These are phyloP conservation scores for Marmota monax DNA, from an alignment of 2,113 vertebrate genomes.

Conservation along the genomic window DNA sequence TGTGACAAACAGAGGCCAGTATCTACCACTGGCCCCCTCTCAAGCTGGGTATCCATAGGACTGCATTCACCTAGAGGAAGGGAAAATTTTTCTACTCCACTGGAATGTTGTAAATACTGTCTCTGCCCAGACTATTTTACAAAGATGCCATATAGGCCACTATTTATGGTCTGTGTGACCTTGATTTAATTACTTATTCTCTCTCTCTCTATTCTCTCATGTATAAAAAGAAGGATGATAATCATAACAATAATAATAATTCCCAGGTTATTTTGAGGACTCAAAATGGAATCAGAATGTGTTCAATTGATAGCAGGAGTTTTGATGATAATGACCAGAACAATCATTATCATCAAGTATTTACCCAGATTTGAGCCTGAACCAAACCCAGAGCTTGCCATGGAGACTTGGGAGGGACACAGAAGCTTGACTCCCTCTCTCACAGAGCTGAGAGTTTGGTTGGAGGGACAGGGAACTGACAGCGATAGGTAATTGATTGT, in stretches of 20 bases:
- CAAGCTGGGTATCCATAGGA: background rate
- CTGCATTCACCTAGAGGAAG: background rate
- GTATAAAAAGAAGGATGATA: background rate
- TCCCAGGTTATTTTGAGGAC: slow-evolving; percentile 39
- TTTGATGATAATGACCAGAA: slow-evolving; percentile 49
- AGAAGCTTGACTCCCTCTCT: background rate
- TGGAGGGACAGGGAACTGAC: background rate
- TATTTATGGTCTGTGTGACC: slow-evolving; percentile 32
- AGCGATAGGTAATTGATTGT: slow-evolving; percentile 19
- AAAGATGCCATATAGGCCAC: background rate
- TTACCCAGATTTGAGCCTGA: background rate
- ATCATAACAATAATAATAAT: slow-evolving; percentile 16
- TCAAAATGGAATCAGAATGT: slow-evolving; percentile 40
- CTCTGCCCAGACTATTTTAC: slow-evolving; percentile 3
- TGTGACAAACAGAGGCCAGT: background rate
- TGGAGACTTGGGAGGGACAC: background rate
- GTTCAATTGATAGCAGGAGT: background rate
- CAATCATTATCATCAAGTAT: background rate
- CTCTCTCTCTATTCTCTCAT: slow-evolving; percentile 2
- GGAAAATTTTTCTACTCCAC: background rate
- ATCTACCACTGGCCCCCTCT: background rate
- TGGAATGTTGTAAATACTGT: slow-evolving; percentile 31
- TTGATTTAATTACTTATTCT: slow-evolving; percentile 55
- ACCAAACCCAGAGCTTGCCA: background rate
- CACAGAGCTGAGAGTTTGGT: background rate